These are phyloP conservation scores for Momotus momota DNA, from an alignment of 2,797 vertebrate species.

Conservation along the genomic window DNA sequence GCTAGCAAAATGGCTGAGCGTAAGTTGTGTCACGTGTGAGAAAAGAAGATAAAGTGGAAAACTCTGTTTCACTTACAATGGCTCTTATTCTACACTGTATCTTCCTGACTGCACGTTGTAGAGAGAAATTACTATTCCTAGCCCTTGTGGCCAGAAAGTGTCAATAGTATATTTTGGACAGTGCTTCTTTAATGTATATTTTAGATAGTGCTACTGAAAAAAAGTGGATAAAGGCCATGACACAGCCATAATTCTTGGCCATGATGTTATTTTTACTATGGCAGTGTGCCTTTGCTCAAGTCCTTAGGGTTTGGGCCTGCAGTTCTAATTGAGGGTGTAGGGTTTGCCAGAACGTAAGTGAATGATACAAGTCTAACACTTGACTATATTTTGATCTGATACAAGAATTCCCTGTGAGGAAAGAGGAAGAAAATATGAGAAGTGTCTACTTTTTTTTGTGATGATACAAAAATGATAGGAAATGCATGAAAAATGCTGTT, in stretches of 20 bases:
- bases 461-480: background rate
- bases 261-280: background rate
- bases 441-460: background rate
- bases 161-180: background rate
- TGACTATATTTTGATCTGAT: background rate
- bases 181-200: background rate
- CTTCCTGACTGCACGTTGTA: background rate
- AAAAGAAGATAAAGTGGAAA: background rate
- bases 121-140: background rate
- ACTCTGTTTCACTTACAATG: background rate
- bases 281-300: rapidly evolving
- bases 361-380: background rate
- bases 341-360: background rate
- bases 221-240: background rate
- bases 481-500: background rate
- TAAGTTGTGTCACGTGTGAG: background rate
- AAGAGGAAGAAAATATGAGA: background rate
- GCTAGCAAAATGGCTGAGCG: background rate
- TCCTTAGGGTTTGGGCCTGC: background rate
- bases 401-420: background rate
- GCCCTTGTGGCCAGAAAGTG: background rate
- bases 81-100: background rate
- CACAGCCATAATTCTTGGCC: background rate
- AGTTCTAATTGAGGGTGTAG: background rate
- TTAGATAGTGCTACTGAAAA: background rate